A percentile compares a stretch with the other conserved stretches of the same genome.
These are phyloP conservation scores for Blastomussa wellsi DNA, from an alignment of 92 coral and sea anemone species.

Conservation along the genomic window DNA sequence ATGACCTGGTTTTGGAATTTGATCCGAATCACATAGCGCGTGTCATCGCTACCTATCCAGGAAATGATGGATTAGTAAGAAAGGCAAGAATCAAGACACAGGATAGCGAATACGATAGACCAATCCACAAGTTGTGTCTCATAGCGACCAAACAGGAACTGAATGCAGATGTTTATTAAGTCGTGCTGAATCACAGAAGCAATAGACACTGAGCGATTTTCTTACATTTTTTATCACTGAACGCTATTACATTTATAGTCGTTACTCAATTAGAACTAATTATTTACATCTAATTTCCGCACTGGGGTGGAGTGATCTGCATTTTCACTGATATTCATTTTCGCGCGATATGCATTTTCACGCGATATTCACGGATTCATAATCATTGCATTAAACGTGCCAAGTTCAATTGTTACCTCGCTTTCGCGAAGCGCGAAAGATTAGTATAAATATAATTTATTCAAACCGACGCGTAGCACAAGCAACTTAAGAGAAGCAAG, in stretches of 20 bases:
- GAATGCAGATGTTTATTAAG: neutral
- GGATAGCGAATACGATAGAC: constrained; percentile 56
- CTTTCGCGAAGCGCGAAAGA: too few relatives aligned
- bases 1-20: constrained; percentile 38
- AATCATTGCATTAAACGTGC: too few relatives aligned
- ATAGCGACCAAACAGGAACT: constrained; percentile 34
- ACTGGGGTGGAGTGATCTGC: constrained; percentile 55
- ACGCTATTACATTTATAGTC: constrained; percentile 6
- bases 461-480: too few relatives aligned
- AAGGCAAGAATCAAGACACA: constrained; percentile 57
- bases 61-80: constrained; percentile 54
- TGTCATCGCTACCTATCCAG: constrained; percentile 43
- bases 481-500: too few relatives aligned
- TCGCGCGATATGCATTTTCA: too few relatives aligned
- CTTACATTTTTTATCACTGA: neutral
- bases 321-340: neutral
- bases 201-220: neutral
- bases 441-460: too few relatives aligned
- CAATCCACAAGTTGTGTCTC: constrained; percentile 64
- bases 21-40: constrained; percentile 60
- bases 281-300: constrained; percentile 35
- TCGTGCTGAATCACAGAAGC: neutral
- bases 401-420: too few relatives aligned
- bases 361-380: too few relatives aligned
- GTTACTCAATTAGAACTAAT: constrained; percentile 46